These are phyloP conservation scores for Steinernema carpocapsae DNA, from an alignment of 2,888 invertebrate genomes.

Conservation along the genomic window DNA sequence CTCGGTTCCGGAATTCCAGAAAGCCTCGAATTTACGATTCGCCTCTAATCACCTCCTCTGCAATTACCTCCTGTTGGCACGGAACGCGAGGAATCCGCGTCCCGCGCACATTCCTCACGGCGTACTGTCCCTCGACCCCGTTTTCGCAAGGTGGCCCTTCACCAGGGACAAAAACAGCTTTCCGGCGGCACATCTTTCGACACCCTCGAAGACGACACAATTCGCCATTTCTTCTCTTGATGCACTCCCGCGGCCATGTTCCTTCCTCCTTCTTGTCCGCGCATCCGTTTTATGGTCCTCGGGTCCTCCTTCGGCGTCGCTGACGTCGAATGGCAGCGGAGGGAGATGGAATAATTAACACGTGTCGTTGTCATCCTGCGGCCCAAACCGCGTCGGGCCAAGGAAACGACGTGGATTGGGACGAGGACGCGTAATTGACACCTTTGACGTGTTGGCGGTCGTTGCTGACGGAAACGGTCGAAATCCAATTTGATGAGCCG, in stretches of 20 bases:
- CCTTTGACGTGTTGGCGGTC: slow-evolving; percentile 13
- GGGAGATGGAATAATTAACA: slow-evolving; percentile 35
- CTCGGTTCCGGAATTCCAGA: not conserved
- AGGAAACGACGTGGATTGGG: not conserved
- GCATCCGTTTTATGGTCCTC: slow-evolving; percentile 33
- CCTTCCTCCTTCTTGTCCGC: not conserved
- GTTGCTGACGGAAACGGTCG: slow-evolving; percentile 33
- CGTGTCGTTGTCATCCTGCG: slow-evolving; percentile 30
- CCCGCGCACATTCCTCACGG: slow-evolving; percentile 17
- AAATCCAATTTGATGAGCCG: slow-evolving; percentile 31
- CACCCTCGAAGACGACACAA: slow-evolving; percentile 24
- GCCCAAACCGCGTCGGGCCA: not conserved
- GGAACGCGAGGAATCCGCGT: not conserved
- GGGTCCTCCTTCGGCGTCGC: not conserved
- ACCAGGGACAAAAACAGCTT: slow-evolving; percentile 3
- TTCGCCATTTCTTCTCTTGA: slow-evolving; percentile 18
- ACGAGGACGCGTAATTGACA: slow-evolving; percentile 27
- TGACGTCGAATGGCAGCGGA: not conserved
- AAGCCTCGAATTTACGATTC: not conserved
- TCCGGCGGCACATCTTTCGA: not conserved
- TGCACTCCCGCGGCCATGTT: slow-evolving; percentile 22
- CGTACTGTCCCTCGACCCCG: not conserved
- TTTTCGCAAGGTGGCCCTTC: not conserved
- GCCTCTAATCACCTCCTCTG: not conserved
- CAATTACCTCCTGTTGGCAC: not conserved